Percentiles rank a stretch among this genome's conserved stretches.
These are phyloP conservation scores for Leptopilina boulardi DNA, from an alignment of 1,140 invertebrate genomes.

Conservation along the genomic window DNA sequence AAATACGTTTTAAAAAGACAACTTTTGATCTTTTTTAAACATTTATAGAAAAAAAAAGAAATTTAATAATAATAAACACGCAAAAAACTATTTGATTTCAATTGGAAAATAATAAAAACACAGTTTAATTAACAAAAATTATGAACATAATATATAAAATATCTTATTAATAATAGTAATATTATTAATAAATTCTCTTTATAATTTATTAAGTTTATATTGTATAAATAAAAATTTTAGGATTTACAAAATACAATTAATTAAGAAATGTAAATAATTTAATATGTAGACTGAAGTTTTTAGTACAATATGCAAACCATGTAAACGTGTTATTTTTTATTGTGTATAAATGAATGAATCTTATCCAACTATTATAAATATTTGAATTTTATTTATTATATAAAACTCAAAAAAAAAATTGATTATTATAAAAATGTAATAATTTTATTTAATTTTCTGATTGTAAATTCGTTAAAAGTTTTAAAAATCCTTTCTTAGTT, in stretches of 20 bases:
- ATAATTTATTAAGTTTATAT: neutral
- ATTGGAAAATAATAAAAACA: neutral
- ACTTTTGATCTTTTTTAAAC: too few relatives aligned
- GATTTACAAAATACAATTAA: neutral
- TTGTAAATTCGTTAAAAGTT: too few relatives aligned
- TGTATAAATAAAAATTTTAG: conserved; percentile 10
- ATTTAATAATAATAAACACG: too few relatives aligned
- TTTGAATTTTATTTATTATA: neutral
- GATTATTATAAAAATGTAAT: too few relatives aligned
- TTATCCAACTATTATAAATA: neutral
- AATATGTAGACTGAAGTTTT: conserved; percentile 22
- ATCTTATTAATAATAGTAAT: neutral
- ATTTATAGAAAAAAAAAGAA: too few relatives aligned
- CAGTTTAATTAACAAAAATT: conserved; percentile 6
- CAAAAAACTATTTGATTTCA: too few relatives aligned
- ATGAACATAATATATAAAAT: neutral
- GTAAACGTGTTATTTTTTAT: conserved; percentile 11
- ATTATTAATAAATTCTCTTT: neutral
- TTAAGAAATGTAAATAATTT: conserved; percentile 14
- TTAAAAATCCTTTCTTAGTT: too few relatives aligned
- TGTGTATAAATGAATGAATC: conserved; percentile 3
- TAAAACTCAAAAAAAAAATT: too few relatives aligned
- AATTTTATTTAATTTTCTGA: too few relatives aligned
- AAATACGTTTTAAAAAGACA: too few relatives aligned
- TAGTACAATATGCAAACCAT: conserved; percentile 12